These are phyloP conservation scores for Melikaiella ostensackeni DNA, from an alignment of 2,888 invertebrate species.

Conservation along the genomic window DNA sequence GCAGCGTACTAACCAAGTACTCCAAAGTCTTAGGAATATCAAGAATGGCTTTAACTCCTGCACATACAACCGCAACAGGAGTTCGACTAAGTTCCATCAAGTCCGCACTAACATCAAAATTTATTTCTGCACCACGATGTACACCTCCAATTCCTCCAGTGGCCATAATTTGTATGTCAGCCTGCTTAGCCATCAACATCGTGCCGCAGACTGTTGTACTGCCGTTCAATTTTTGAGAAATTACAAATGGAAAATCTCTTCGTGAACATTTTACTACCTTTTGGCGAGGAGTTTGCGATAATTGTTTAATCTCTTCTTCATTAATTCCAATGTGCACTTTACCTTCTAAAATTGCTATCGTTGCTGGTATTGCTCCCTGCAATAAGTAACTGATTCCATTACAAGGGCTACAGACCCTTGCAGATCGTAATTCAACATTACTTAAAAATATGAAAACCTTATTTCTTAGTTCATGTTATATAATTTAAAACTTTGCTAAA, in stretches of 20 bases:
- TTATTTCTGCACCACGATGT: slow-evolving; percentile 91
- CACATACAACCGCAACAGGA: slow-evolving; percentile 93
- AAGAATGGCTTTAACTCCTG: slow-evolving; percentile 97
- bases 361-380: slow-evolving; percentile 93
- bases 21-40: slow-evolving; percentile 97
- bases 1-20: slow-evolving; percentile 84
- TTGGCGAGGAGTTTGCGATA: slow-evolving; percentile 79
- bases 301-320: slow-evolving; percentile 81
- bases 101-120: slow-evolving; percentile 97
- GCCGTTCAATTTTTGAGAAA: slow-evolving; percentile 85
- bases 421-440: too few relatives aligned
- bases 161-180: slow-evolving; percentile 93
- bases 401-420: too few relatives aligned
- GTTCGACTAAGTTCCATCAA: slow-evolving; percentile 92
- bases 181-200: slow-evolving; percentile 88
- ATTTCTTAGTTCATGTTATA: too few relatives aligned
- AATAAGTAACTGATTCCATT: neutral
- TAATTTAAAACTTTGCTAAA: too few relatives aligned
- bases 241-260: slow-evolving; percentile 88
- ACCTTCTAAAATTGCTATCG: slow-evolving; percentile 92
- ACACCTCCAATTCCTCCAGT: slow-evolving; percentile 98
- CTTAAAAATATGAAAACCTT: too few relatives aligned
- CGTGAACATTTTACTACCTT: slow-evolving; percentile 90
- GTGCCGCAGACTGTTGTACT: slow-evolving; percentile 99
- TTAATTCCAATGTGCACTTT: slow-evolving; percentile 88